A percentile compares a stretch with the other conserved stretches of the same genome.
Conservation (phyloP, 1,140 invertebrate genomes). For the Drosophila aff. region DNA sequence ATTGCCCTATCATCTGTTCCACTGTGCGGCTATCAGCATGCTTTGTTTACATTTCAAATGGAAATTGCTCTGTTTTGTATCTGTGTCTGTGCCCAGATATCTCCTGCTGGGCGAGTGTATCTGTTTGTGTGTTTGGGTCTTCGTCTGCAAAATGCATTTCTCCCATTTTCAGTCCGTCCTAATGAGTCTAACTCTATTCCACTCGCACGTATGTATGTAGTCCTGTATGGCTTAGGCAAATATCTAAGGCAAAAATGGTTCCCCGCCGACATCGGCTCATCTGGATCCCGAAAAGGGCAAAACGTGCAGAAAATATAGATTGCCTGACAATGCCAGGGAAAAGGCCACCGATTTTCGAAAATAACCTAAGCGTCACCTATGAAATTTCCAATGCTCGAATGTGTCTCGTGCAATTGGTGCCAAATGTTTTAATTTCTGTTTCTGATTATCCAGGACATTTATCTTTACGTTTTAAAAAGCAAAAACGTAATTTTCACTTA, state of each 20-base stretch:
- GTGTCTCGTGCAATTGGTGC: conserved; percentile 24
- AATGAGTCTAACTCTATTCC: conserved; percentile 40
- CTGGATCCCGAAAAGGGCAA: conserved; percentile 21
- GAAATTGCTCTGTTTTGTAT: conserved; percentile 64
- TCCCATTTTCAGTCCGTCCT: conserved; percentile 54
- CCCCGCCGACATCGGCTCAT: conserved; percentile 18
- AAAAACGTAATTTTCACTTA: too few relatives aligned
- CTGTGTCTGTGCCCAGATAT: conserved; percentile 37
- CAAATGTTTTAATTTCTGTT: background rate
- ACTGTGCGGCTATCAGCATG: conserved; percentile 73
- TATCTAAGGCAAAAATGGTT: conserved; percentile 43
- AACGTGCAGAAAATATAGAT: conserved; percentile 69
- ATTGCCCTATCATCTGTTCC: conserved; percentile 34
- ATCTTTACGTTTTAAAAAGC: background rate
- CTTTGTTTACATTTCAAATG: conserved; percentile 78
- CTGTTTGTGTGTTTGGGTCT: conserved; percentile 15
- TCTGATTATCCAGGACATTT: conserved; percentile 3
- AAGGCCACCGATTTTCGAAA: conserved; percentile 6
- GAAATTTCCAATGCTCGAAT: conserved; percentile 55
- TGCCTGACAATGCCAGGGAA: conserved; percentile 8
- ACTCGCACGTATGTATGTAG: conserved; percentile 3
- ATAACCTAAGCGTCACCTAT: conserved; percentile 47
- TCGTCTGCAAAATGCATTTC: conserved; percentile 71
- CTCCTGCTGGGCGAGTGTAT: conserved; percentile 37
- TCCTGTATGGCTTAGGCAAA: conserved; percentile 63